Evolutionary conservation across 2,797 vertebrate genomes (phyloP).

Genomic region (Sparus aurata): DNA sequence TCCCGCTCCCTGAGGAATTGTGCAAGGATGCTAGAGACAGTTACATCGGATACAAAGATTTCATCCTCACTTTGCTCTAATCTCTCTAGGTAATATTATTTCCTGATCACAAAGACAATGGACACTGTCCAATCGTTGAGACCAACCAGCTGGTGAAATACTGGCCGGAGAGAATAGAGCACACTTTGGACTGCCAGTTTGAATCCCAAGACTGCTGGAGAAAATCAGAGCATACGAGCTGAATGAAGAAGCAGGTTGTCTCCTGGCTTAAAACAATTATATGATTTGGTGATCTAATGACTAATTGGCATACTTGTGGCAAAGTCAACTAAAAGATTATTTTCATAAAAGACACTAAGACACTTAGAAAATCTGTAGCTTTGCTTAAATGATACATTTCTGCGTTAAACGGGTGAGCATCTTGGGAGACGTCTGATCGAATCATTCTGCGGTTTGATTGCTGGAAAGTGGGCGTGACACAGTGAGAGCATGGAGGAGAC

Average conservation of each 20-base stretch:
- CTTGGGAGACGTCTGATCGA: background rate
- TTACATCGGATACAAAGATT: background rate
- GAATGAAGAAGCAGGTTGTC: background rate
- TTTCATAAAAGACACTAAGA: background rate
- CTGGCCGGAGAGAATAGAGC: background rate
- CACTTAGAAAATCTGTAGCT: background rate
- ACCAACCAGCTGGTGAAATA: background rate
- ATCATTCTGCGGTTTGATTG: background rate
- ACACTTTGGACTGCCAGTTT: background rate
- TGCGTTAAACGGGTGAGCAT: background rate
- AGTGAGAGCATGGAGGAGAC: background rate
- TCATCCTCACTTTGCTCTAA: background rate
- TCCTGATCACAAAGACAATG: background rate
- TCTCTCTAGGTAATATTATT: background rate
- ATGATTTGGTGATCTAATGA: background rate
- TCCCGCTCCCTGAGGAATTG: slow-evolving; percentile 9
- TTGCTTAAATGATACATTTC: background rate
- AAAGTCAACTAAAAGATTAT: background rate
- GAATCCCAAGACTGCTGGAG: background rate
- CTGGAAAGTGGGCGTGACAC: background rate
- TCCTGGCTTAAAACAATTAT: background rate
- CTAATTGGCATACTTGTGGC: background rate
- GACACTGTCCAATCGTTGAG: background rate
- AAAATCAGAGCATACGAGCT: background rate
- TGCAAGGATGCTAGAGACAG: background rate